Evolutionary conservation across 2,113 vertebrate genomes (phyloP).

Genomic region (Holacanthus passer): DNA sequence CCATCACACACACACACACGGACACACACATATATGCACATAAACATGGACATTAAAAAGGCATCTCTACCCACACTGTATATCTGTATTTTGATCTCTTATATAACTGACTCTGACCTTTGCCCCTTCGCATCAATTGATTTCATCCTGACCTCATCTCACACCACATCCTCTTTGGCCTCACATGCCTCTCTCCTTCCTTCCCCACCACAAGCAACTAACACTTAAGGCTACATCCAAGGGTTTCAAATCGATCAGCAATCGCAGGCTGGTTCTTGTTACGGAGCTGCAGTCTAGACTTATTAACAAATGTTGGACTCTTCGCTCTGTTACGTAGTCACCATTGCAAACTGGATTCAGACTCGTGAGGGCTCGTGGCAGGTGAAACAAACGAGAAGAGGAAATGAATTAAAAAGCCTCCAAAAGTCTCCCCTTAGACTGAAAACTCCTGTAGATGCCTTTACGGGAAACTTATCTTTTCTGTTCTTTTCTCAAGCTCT

Average conservation of each 20-base stretch:
- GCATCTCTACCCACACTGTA: background rate
- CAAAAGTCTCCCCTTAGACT: background rate
- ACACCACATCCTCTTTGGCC: background rate
- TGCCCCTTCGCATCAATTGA: slow-evolving; percentile 1
- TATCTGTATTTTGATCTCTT: slow-evolving; percentile 18
- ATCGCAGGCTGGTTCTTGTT: slow-evolving; percentile 38
- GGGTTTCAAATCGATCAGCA: slow-evolving; percentile 20
- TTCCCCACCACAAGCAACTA: slow-evolving; percentile 1
- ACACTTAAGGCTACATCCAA: slow-evolving; percentile 6
- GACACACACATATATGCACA: slow-evolving; percentile 34
- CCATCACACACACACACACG: slow-evolving; percentile 52
- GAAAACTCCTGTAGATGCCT: slow-evolving; percentile 12
- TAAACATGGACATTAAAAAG: slow-evolving; percentile 44
- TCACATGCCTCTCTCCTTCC: background rate
- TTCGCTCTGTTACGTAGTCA: slow-evolving; percentile 20
- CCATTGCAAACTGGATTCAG: slow-evolving; percentile 39
- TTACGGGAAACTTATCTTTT: slow-evolving; percentile 18
- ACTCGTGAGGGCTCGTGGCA: slow-evolving; percentile 10
- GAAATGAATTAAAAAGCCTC: slow-evolving; percentile 1
- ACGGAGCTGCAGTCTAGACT: slow-evolving; percentile 34
- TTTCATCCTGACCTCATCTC: slow-evolving; percentile 31
- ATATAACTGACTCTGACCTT: slow-evolving; percentile 28
- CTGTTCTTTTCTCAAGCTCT: slow-evolving; percentile 8
- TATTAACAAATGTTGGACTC: background rate
- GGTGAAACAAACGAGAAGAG: slow-evolving; percentile 29